A percentile compares a stretch with the other conserved stretches of the same genome.
phyloP scores from a whole-genome alignment of 2,113 vertebrate genomes.

The Pavo muticus region DNA sequence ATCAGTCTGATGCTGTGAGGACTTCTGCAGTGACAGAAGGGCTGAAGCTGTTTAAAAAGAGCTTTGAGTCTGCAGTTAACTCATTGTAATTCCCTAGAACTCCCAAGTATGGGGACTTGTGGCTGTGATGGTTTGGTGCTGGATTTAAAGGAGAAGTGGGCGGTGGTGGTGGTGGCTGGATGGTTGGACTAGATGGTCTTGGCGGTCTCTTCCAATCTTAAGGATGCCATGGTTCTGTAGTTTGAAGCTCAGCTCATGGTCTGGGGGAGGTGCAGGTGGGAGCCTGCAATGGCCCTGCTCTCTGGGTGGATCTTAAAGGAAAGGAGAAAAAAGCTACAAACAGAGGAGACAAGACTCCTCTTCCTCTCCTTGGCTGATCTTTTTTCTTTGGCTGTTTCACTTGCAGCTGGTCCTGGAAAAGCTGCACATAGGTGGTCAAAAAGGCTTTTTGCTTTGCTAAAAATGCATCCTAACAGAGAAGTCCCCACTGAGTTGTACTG shows the following conservation, averaged over 20 bases:
- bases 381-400: background rate
- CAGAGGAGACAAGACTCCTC: too few species aligned
- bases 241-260: too few species aligned
- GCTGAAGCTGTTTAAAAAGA: background rate
- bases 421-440: background rate
- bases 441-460: background rate
- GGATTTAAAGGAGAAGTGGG: background rate
- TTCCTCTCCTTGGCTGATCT: background rate
- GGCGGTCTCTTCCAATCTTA: background rate
- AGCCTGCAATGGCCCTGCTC: background rate
- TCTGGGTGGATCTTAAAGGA: background rate
- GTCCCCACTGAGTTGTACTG: background rate
- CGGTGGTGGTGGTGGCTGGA: background rate
- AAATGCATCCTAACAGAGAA: background rate
- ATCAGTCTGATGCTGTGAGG: background rate
- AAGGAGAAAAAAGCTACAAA: too few species aligned
- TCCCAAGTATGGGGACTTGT: background rate
- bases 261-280: background rate
- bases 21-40: background rate
- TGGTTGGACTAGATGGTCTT: background rate
- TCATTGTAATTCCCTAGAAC: background rate
- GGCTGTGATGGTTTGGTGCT: background rate
- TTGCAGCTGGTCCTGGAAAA: background rate
- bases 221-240: background rate
- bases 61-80: constrained; percentile 2